Conservation (phyloP, 2,113 vertebrate genomes). For the Otis tarda region DNA sequence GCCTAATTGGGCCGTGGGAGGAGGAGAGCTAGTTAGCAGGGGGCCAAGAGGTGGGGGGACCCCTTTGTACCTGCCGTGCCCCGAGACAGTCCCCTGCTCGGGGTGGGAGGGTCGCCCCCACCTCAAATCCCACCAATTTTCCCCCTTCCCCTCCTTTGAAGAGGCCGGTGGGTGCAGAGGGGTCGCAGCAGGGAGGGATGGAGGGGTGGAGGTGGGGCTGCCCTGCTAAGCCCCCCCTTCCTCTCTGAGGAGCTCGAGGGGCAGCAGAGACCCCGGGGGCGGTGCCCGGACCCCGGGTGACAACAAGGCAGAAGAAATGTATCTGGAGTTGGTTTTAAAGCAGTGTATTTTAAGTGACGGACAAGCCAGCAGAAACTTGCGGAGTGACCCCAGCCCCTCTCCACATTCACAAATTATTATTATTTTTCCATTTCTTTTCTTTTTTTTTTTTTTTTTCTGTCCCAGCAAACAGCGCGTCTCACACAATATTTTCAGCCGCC, state of each 20-base stretch:
- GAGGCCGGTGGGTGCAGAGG: rapidly evolving
- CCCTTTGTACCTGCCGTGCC: background rate
- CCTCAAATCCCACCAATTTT: background rate
- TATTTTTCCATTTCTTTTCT: background rate
- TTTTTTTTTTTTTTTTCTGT: too few species aligned
- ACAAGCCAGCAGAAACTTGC: background rate
- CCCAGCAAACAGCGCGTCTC: background rate
- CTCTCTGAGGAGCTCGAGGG: background rate
- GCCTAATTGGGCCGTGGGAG: background rate
- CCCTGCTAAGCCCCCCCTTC: background rate
- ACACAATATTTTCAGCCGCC: background rate
- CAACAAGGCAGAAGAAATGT: background rate
- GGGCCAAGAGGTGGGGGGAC: background rate
- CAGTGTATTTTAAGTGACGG: background rate
- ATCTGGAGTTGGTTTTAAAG: background rate
- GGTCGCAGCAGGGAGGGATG: background rate
- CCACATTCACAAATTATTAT: background rate
- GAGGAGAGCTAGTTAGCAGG: background rate
- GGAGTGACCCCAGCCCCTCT: background rate
- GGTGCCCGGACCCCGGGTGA: background rate
- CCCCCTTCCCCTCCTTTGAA: background rate
- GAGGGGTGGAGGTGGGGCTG: background rate
- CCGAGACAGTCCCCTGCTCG: background rate
- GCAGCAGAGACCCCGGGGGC: background rate
- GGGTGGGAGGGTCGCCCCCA: background rate